These are phyloP conservation scores for Amblyornis subalaris DNA, from an alignment of 2,113 vertebrate species.

Conservation along the genomic window DNA sequence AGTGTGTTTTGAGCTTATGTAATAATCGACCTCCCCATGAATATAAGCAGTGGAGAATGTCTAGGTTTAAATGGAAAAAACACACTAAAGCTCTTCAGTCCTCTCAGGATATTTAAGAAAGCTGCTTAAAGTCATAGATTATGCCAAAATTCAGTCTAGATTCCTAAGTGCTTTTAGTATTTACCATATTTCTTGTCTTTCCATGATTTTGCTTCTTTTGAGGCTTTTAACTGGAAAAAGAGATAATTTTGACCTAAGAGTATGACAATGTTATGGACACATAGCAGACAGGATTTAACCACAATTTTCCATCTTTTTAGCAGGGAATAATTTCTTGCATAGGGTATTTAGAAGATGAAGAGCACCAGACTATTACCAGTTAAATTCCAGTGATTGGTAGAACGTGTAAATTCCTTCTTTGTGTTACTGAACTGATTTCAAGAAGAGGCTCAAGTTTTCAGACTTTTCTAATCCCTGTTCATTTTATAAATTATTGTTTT, in stretches of 20 bases:
- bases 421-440: not conserved
- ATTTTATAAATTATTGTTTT: not conserved
- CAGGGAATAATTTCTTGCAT: not conserved
- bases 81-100: not conserved
- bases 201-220: not conserved
- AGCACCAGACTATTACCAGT: not conserved
- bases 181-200: not conserved
- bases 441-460: not conserved
- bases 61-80: not conserved
- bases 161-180: not conserved
- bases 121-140: not conserved
- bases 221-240: not conserved
- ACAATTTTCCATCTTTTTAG: not conserved
- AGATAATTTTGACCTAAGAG: not conserved
- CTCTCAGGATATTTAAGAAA: not conserved
- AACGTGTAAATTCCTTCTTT: not conserved
- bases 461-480: not conserved
- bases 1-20: not conserved
- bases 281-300: not conserved
- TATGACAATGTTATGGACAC: not conserved
- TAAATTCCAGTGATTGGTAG: not conserved
- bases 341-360: not conserved
- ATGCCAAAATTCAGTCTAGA: not conserved
- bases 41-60: not conserved
- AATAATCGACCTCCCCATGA: not conserved